Base-by-base conservation (phyloP, 2,797 vertebrate species). In the Etheostoma perlongum region DNA sequence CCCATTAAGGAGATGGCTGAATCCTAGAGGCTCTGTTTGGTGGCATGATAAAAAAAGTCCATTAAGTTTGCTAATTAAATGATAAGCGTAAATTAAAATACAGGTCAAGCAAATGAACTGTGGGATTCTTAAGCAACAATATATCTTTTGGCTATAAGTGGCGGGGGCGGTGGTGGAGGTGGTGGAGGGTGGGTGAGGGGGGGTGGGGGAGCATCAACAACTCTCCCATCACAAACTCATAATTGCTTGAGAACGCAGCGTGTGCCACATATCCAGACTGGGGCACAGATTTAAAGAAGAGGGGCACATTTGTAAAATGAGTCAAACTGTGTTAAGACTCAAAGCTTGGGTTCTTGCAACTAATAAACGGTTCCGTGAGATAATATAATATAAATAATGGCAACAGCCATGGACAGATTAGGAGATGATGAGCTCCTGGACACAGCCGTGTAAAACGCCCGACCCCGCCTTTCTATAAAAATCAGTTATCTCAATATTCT, bases 21-120 rank as follows among this genome's bases (percentile, higher is more conserved):
- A 65, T 82, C 72, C 79, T 66, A 69, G 66, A 83, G 77, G 70
- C 81, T 65, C 46, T 79, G 82, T 85, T 90, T 88, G 79, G 74
- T 44, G 55, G 67, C 42, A 55, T 79, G 90, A 91, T 92, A 83
- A 91, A 89, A 89, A 86, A 84, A 90, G 72, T 80, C 82, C 53
- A 92, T 93, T 92, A 92, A 89, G 86, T 76, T 81, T 78, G 84
- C 77, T 95, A 93, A 95, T 95, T 94, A 95, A 94, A 94, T 92
- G 93, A 94, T 95, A 94, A 94, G 91, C 79, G 21, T 79, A 84
- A 92, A 94, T 93, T 85, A 91, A 93, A 90, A 91, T 63, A 72
- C 82, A 78, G 90, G 88, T 92, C 90, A 89, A 78, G 69, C 53
- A 68, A 72, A 78, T 79, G 81, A 84, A 85, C 84, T 75, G 76